These are phyloP conservation scores for Tetramorium bicarinatum DNA, from an alignment of 2,888 invertebrate genomes.

Conservation along the genomic window DNA sequence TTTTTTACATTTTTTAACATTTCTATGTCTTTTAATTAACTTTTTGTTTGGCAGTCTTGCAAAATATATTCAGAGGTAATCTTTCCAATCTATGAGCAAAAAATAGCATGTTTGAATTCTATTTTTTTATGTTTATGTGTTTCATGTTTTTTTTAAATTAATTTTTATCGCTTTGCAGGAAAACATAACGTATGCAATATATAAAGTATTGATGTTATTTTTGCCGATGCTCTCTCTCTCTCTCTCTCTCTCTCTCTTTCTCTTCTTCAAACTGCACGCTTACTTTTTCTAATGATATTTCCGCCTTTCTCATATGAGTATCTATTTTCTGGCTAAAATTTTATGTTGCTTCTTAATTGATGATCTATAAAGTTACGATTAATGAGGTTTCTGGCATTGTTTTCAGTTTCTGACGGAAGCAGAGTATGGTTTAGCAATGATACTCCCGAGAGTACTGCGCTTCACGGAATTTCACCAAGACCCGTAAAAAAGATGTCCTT, in stretches of 20 bases:
- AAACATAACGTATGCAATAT: constrained; percentile 21
- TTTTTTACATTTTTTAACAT: constrained; percentile 61
- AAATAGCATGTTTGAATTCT: constrained; percentile 63
- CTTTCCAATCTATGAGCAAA: constrained; percentile 72
- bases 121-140: constrained; percentile 49
- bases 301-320: constrained; percentile 9
- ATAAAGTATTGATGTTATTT: constrained; percentile 1
- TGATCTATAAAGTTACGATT: neutral
- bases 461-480: constrained; percentile 89
- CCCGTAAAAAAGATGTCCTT: constrained; percentile 91
- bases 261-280: constrained; percentile 57
- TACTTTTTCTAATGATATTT: constrained; percentile 34
- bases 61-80: constrained; percentile 84
- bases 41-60: constrained; percentile 82
- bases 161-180: constrained; percentile 57
- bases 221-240: neutral
- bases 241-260: no score
- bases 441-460: constrained; percentile 82
- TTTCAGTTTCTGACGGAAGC: constrained; percentile 84
- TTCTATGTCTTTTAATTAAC: constrained; percentile 67
- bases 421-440: constrained; percentile 88
- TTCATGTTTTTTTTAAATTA: constrained; percentile 33
- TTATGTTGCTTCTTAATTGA: constrained; percentile 9
- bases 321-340: constrained; percentile 12
- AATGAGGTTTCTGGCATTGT: constrained; percentile 10